These are phyloP conservation scores for Kryptopterus vitreolus DNA, from an alignment of 2,797 vertebrate species.

Conservation along the genomic window DNA sequence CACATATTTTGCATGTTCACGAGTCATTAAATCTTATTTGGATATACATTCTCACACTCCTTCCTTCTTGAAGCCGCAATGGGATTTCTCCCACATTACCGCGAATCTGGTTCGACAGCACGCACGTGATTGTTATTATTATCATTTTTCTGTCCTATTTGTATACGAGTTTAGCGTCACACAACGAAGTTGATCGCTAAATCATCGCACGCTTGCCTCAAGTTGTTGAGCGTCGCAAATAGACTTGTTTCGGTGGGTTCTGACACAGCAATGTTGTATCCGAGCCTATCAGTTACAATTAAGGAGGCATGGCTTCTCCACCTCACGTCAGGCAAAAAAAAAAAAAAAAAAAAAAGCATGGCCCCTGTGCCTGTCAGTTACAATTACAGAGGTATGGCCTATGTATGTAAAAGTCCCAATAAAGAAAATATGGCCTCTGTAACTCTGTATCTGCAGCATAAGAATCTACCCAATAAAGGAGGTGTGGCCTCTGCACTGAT, in stretches of 20 bases:
- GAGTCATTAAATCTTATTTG: slow-evolving; percentile 25
- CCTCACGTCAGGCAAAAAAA: neutral
- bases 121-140: neutral
- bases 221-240: slow-evolving; percentile 6
- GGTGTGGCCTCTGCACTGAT: neutral
- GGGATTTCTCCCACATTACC: neutral
- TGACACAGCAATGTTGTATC: slow-evolving; percentile 11
- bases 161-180: neutral
- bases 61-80: slow-evolving; percentile 11
- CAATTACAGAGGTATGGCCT: neutral
- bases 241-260: neutral
- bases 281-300: neutral
- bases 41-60: slow-evolving; percentile 20
- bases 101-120: neutral
- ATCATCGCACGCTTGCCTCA: neutral
- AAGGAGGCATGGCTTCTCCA: neutral
- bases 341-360: neutral
- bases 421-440: neutral
- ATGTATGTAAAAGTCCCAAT: neutral
- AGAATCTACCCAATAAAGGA: neutral
- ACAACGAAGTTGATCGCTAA: neutral
- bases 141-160: neutral
- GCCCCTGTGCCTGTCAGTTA: neutral
- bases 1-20: slow-evolving; percentile 7
- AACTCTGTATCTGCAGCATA: too few relatives aligned